These are phyloP conservation scores for Ormyrus thymus DNA, from an alignment of 2,888 invertebrate species.

Conservation along the genomic window DNA sequence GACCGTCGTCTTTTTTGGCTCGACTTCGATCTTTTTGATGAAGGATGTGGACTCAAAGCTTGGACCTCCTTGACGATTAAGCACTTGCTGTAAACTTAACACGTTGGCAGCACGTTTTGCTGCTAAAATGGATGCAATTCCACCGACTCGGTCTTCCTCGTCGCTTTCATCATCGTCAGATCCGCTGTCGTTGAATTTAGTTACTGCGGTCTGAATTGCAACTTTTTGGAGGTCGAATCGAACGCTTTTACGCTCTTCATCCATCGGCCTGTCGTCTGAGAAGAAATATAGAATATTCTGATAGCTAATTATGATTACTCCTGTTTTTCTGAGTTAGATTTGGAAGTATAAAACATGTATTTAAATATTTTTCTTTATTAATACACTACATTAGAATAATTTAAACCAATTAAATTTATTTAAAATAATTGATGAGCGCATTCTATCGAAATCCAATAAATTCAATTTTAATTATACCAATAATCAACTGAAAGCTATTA, in stretches of 20 bases:
- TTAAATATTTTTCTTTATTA: no score
- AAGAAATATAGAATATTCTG: neutral
- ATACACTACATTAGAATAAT: no score
- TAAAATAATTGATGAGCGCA: no score
- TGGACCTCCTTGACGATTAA: slow-evolving; percentile 41
- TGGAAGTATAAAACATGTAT: no score
- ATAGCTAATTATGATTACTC: neutral
- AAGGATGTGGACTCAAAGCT: slow-evolving; percentile 12
- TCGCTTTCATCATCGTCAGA: slow-evolving; percentile 69
- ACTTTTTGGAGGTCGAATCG: slow-evolving; percentile 79
- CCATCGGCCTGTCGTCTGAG: slow-evolving; percentile 75
- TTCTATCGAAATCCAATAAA: no score
- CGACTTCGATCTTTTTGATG: slow-evolving; percentile 36
- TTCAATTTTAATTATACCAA: no score
- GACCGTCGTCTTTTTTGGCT: slow-evolving; percentile 60
- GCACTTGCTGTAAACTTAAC: slow-evolving; percentile 42
- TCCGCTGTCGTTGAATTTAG: slow-evolving; percentile 71
- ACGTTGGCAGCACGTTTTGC: slow-evolving; percentile 48
- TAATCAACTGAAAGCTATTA: no score
- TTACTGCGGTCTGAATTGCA: slow-evolving; percentile 65
- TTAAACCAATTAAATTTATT: no score
- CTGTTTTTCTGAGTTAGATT: no score
- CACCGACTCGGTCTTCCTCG: slow-evolving; percentile 58
- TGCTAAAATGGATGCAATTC: slow-evolving; percentile 31
- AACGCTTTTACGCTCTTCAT: slow-evolving; percentile 87